phyloP scores from a whole-genome alignment of 2,113 vertebrate species.

The Burhinus oedicnemus region DNA sequence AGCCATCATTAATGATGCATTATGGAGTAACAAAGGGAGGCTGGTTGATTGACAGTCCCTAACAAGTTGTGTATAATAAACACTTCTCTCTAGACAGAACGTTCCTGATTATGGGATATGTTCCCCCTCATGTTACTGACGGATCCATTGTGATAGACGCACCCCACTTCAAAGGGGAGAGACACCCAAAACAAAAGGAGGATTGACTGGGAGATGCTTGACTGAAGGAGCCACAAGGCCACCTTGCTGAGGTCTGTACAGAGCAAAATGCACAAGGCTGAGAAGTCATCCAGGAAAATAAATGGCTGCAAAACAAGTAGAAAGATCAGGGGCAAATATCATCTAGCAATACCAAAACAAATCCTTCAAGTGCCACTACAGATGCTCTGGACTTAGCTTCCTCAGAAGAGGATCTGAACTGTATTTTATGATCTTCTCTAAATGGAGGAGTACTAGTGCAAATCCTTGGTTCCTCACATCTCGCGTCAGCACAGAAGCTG shows the following conservation, averaged over 20 bases:
- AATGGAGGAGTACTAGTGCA: neutral
- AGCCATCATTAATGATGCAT: slow-evolving; percentile 71
- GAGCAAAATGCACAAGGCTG: neutral
- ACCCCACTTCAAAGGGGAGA: slow-evolving; percentile 55
- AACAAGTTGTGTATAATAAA: slow-evolving; percentile 70
- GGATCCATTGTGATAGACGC: slow-evolving; percentile 30
- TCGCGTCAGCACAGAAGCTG: neutral
- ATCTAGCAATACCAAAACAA: neutral
- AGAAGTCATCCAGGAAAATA: neutral
- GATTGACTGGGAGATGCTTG: slow-evolving; percentile 51
- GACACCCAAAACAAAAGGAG: slow-evolving; percentile 57
- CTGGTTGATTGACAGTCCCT: slow-evolving; percentile 56
- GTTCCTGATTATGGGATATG: slow-evolving; percentile 60
- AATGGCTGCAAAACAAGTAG: neutral
- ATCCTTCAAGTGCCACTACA: neutral
- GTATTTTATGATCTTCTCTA: neutral
- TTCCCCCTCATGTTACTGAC: slow-evolving; percentile 45
- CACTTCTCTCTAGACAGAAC: slow-evolving; percentile 56
- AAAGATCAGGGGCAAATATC: neutral
- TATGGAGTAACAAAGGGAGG: slow-evolving; percentile 61
- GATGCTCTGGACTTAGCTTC: neutral
- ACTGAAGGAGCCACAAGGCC: slow-evolving; percentile 18
- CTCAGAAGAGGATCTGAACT: neutral
- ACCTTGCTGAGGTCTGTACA: neutral
- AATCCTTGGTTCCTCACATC: neutral